These are phyloP conservation scores for Melospiza melodia DNA, from an alignment of 2,113 vertebrate genomes.

Conservation along the genomic window DNA sequence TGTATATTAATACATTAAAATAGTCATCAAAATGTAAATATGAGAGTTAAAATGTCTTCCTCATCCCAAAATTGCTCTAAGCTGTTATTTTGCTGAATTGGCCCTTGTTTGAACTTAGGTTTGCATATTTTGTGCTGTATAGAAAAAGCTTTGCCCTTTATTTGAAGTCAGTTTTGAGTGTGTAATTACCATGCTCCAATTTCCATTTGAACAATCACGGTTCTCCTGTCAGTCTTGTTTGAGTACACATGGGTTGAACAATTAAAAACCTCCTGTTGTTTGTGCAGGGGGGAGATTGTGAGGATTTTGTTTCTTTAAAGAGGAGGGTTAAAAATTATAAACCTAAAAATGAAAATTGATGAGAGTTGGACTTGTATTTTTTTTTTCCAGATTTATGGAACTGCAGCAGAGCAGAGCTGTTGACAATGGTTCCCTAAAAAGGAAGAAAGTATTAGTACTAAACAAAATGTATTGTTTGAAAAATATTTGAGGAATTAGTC, in stretches of 20 bases:
- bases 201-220: not conserved
- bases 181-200: not conserved
- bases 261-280: not conserved
- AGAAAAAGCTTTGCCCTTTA: not conserved
- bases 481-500: not conserved
- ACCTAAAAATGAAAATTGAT: not conserved
- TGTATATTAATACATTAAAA: not conserved
- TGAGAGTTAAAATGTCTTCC: not conserved
- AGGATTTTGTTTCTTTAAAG: not conserved
- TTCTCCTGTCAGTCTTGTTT: not conserved
- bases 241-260: not conserved
- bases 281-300: rapidly evolving
- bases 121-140: not conserved
- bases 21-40: not conserved
- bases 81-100: not conserved
- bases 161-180: not conserved
- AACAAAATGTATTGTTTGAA: not conserved
- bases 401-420: not conserved
- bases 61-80: not conserved
- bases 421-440: not conserved
- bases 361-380: not conserved
- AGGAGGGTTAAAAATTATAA: not conserved
- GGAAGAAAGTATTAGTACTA: not conserved
- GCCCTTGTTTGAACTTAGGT: not conserved
- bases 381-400: not conserved